phyloP scores from a whole-genome alignment of 1,140 invertebrate genomes.

The Temnothorax longispinosus region DNA sequence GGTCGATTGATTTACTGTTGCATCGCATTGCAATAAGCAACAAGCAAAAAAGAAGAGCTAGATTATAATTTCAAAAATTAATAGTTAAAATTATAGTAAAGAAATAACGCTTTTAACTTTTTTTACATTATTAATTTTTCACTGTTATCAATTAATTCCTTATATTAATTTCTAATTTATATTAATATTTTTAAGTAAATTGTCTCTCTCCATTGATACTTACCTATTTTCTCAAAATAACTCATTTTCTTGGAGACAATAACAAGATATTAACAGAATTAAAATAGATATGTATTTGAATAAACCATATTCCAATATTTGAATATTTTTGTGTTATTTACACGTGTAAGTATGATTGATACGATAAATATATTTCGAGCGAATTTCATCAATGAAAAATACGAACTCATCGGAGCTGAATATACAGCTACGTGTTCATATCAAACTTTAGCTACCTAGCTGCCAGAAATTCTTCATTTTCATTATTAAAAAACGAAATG shows the following conservation, averaged over 20 bases:
- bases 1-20: not conserved
- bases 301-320: not conserved
- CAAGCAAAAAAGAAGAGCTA: not conserved
- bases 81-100: not conserved
- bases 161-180: not conserved
- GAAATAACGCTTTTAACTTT: not conserved
- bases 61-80: not conserved
- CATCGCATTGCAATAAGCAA: not conserved
- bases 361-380: slow-evolving; percentile 13
- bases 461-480: slow-evolving; percentile 20
- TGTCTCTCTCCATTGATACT: not conserved
- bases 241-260: not conserved
- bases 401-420: not conserved
- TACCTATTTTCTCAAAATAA: not conserved
- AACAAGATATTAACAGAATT: not conserved
- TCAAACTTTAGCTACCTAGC: not conserved
- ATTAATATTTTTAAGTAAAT: not conserved
- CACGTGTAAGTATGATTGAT: not conserved
- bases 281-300: not conserved
- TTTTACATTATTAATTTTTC: not conserved
- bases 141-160: not conserved
- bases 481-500: slow-evolving; percentile 2
- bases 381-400: slow-evolving; percentile 5
- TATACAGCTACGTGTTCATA: not conserved
- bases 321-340: slow-evolving; percentile 4